Conservation (phyloP, 2,797 vertebrate species). For the Fundulus diaphanus region DNA sequence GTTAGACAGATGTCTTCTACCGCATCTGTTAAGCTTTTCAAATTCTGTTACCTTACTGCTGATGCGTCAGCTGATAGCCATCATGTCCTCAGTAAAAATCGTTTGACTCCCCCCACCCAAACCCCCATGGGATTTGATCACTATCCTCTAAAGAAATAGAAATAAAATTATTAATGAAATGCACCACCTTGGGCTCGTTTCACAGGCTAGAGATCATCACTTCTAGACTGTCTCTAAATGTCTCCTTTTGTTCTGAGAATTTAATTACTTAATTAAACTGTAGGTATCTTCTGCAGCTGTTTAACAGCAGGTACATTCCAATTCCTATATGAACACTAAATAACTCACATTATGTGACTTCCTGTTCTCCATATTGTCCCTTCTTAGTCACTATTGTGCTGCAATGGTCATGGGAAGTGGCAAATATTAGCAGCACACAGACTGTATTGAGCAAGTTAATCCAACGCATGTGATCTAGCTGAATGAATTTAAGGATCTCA, state of each 20-base stretch:
- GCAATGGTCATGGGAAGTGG: background rate
- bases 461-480: conserved; percentile 5
- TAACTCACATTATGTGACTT: background rate
- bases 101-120: too few relatives aligned
- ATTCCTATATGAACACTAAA: too few relatives aligned
- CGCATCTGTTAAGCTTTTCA: conserved; percentile 7
- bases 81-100: conserved; percentile 44
- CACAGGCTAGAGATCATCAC: background rate
- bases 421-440: conserved; percentile 2
- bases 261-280: background rate
- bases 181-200: background rate
- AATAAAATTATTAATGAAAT: conserved; percentile 22
- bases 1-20: background rate
- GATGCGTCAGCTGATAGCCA: conserved; percentile 42
- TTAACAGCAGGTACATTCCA: too few relatives aligned
- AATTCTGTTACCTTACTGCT: conserved; percentile 21
- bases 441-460: conserved; percentile 6
- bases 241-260: background rate
- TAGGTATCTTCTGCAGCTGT: background rate
- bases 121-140: conserved; percentile 43
- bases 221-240: background rate
- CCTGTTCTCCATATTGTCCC: background rate
- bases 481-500: conserved; percentile 8
- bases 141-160: conserved; percentile 29
- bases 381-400: background rate